Evolutionary conservation across 2,797 vertebrate species (phyloP).

Genomic region (Margarornis squamiger): DNA sequence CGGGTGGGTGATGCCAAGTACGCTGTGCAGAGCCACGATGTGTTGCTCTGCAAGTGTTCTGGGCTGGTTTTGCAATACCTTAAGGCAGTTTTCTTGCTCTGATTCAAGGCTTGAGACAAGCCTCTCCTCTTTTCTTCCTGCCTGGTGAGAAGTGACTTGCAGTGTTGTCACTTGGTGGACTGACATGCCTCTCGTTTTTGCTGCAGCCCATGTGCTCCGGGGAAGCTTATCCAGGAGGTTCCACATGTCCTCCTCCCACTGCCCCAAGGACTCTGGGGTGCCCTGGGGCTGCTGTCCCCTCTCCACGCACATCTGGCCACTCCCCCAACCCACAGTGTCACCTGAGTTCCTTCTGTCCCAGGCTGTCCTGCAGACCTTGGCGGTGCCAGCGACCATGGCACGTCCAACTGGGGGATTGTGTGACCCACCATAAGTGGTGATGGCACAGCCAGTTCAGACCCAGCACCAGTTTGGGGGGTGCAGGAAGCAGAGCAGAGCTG

Average conservation of each 20-base stretch:
- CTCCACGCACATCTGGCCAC: neutral
- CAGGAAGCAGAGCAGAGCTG: neutral
- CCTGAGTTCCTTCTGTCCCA: rapidly evolving
- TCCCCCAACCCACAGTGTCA: rapidly evolving
- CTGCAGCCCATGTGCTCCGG: neutral
- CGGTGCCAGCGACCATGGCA: rapidly evolving
- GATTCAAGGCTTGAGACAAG: neutral
- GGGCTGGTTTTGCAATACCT: neutral
- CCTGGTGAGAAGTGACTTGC: neutral
- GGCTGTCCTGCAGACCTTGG: rapidly evolving
- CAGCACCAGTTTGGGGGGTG: neutral
- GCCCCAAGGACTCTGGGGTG: neutral
- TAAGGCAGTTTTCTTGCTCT: neutral
- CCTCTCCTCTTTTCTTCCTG: neutral
- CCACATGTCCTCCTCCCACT: rapidly evolving
- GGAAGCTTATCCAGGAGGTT: neutral
- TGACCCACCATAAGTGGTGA: rapidly evolving
- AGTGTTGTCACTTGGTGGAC: neutral
- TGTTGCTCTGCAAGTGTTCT: rapidly evolving
- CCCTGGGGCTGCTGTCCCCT: neutral
- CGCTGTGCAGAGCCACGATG: rapidly evolving
- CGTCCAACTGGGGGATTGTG: rapidly evolving
- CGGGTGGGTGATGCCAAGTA: neutral
- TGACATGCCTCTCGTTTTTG: neutral
- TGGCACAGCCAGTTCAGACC: neutral